Evolutionary conservation across 2,797 vertebrate genomes (phyloP), one percentile per base, ranked within the genome.

Genomic region (Protonibea diacanthus): DNA sequence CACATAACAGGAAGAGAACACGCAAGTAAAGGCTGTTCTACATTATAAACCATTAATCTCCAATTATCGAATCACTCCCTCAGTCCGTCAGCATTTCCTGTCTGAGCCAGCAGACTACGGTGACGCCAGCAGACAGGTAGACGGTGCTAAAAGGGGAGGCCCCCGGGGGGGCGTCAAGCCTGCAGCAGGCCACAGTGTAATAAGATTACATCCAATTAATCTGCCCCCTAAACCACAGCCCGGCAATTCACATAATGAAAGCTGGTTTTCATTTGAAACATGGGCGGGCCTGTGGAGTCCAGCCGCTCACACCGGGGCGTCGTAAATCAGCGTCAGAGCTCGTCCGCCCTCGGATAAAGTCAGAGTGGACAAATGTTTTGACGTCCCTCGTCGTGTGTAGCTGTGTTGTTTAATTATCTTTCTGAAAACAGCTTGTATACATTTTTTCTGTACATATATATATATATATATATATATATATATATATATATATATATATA

Each of bases 121-220:
- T 88, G 86, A 89, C 48, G 17, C 13, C 52, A 77, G 80, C 77
- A 77, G 83, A 33, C 21, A 52, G 55, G 61, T 56, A 44, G 25
- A 74, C 64, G 9, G 45, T 8, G 0, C 7, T 2, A 1, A 48
- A 61, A 44, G 48, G 62, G 70, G 51, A 25, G 58, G 57, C 42
- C 21, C 0, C 33, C 8, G 18, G 7, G 14, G 70, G 49, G 25
- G 53, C 20, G 20, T 70, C 47, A 51, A 33, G 7, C 14, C 48
- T 45, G 9, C 63, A 56, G n/a, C n/a, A 42, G 21, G 59, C 27
- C 21, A 47, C 12, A 21, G 18, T 59, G 56, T 79, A 83, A 83
- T 77, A 17, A 86, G 77, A 88, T 87, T 78, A 78, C 59, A 62
- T 49, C 7, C 73, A 74, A 84, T 88, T 77, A 81, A 81, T 71